Evolutionary conservation across 2,888 invertebrate genomes (phyloP).

Genomic region (Marronus borbonicus): DNA sequence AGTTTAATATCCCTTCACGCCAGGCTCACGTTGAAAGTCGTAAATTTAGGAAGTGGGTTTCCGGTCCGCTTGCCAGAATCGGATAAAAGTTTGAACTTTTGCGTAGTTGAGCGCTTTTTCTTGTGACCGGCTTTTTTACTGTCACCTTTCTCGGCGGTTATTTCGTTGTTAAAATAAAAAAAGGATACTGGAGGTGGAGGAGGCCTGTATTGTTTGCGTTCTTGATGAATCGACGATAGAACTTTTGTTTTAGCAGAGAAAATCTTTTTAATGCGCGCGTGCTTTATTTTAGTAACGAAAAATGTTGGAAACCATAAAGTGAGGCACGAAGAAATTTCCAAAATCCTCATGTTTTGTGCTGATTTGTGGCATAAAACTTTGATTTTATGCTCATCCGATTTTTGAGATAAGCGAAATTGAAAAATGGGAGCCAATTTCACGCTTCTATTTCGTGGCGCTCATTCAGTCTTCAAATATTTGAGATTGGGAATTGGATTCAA

Average conservation of each 20-base stretch:
- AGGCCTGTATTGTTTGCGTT: constrained; percentile 22
- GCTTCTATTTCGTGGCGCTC: too few species aligned
- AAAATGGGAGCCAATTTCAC: too few species aligned
- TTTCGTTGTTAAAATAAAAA: constrained; percentile 28
- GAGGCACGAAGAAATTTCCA: too few species aligned
- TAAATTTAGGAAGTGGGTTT: constrained; percentile 42
- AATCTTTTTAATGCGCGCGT: background rate
- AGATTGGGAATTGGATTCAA: too few species aligned
- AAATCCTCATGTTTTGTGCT: too few species aligned
- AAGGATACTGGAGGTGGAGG: background rate
- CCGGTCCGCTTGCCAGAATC: constrained; percentile 35
- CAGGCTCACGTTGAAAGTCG: constrained; percentile 18
- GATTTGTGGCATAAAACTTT: too few species aligned
- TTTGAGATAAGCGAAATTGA: too few species aligned
- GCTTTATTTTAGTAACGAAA: too few species aligned
- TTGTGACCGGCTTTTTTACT: constrained; percentile 33
- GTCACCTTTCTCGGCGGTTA: constrained; percentile 19
- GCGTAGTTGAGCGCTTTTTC: constrained; percentile 34
- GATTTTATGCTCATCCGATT: too few species aligned
- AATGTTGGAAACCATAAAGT: too few species aligned
- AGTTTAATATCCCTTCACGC: background rate
- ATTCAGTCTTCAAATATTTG: too few species aligned
- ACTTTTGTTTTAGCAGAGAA: constrained; percentile 19
- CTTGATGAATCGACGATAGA: constrained; percentile 27
- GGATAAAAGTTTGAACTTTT: constrained; percentile 38